phyloP scores from a whole-genome alignment of 2,888 invertebrate species.

The Nomada ferruginata region DNA sequence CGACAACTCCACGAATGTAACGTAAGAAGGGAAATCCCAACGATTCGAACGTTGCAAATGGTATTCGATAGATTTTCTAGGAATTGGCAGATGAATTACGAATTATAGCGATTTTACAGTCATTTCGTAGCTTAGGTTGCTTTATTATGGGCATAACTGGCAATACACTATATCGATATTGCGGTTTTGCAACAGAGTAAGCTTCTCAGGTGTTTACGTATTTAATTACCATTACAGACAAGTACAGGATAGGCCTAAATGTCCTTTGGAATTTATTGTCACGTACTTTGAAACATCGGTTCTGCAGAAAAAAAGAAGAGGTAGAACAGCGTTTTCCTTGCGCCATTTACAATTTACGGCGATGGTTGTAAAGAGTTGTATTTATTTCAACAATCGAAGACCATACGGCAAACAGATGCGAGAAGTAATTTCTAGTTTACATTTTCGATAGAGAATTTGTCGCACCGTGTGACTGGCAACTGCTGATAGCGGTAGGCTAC shows the following conservation, averaged over 20 bases:
- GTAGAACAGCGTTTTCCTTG: too few species aligned
- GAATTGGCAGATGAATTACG: conserved; percentile 9
- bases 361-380: too few species aligned
- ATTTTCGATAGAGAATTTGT: too few species aligned
- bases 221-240: conserved; percentile 14
- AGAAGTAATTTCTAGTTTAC: too few species aligned
- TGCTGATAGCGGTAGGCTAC: too few species aligned
- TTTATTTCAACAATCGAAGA: too few species aligned
- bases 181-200: conserved; percentile 5
- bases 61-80: background rate
- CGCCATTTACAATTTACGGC: too few species aligned
- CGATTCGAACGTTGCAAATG: background rate
- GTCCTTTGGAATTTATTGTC: too few species aligned
- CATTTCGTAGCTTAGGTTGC: conserved; percentile 6
- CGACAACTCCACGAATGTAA: background rate
- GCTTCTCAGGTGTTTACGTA: conserved; percentile 16
- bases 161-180: conserved; percentile 21
- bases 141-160: conserved; percentile 31
- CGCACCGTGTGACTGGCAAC: too few species aligned
- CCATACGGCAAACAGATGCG: too few species aligned
- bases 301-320: background rate
- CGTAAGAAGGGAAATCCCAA: background rate
- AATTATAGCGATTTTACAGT: background rate
- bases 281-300: too few species aligned
- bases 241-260: background rate